phyloP scores from a whole-genome alignment of 2,888 invertebrate genomes.

The Bruchidius siliquastri region DNA sequence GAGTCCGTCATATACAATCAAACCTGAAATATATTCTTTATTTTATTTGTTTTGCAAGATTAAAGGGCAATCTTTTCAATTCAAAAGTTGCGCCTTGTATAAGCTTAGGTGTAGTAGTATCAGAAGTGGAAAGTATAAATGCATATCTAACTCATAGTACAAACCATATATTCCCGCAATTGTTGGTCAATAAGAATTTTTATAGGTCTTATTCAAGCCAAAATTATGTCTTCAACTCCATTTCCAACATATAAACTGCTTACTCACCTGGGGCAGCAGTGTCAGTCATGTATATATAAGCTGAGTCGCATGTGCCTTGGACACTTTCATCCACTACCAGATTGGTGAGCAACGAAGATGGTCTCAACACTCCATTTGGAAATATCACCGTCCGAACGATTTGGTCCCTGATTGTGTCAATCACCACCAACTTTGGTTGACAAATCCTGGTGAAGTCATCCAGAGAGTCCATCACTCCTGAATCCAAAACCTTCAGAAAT shows the following conservation, averaged over 20 bases:
- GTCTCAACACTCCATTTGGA: slow-evolving; percentile 69
- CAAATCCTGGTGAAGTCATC: slow-evolving; percentile 65
- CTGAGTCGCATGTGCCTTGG: slow-evolving; percentile 66
- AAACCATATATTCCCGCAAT: no score
- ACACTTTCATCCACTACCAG: slow-evolving; percentile 70
- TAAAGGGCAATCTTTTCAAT: no score
- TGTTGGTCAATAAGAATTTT: no score
- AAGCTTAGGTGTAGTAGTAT: no score
- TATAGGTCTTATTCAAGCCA: no score
- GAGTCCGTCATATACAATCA: slow-evolving; percentile 63
- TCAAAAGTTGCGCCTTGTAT: no score
- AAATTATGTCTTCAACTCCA: no score
- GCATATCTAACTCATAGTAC: no score
- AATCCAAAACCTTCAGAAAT: slow-evolving; percentile 71
- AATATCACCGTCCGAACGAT: slow-evolving; percentile 68
- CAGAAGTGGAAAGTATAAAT: no score
- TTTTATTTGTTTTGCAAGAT: no score
- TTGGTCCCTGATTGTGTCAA: slow-evolving; percentile 69
- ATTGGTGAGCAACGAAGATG: slow-evolving; percentile 73
- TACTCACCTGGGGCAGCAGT: slow-evolving; percentile 70
- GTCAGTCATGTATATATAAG: slow-evolving; percentile 76
- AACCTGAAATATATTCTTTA: slow-evolving; percentile 37
- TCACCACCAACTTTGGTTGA: slow-evolving; percentile 76
- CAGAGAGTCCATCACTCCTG: slow-evolving; percentile 67
- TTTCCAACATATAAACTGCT: slow-evolving; percentile 3